These are phyloP conservation scores for Macrobrachium nipponense DNA, from an alignment of 1,140 invertebrate species.

Conservation along the genomic window DNA sequence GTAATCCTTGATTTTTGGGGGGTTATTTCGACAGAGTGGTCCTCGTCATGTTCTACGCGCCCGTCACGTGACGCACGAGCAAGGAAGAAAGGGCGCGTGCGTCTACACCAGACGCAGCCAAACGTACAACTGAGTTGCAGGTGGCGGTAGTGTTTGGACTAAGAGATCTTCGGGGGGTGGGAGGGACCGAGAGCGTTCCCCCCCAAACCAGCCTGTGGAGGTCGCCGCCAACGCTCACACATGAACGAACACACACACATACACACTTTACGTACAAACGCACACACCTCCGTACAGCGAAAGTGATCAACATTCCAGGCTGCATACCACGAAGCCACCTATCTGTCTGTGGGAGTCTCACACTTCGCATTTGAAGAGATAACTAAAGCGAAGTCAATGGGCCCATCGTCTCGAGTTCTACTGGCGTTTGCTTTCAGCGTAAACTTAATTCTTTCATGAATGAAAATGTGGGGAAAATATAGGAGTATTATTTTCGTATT, in stretches of 20 bases:
- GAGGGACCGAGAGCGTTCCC: neutral
- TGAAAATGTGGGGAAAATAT: too few species aligned
- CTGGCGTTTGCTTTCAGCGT: too few species aligned
- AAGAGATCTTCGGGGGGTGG: constrained; percentile 11
- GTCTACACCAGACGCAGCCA: constrained; percentile 20
- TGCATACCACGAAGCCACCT: neutral
- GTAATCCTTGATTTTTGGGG: too few species aligned
- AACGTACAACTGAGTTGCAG: constrained; percentile 34
- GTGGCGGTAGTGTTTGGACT: neutral
- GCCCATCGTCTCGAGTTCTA: neutral
- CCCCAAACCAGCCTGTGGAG: constrained; percentile 16
- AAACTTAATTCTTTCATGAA: too few species aligned
- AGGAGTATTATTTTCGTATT: too few species aligned
- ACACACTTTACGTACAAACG: too few species aligned
- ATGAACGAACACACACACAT: too few species aligned
- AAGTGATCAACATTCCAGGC: constrained; percentile 36
- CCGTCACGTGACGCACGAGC: constrained; percentile 41
- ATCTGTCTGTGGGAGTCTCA: neutral
- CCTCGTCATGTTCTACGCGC: neutral
- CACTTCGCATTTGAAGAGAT: constrained; percentile 12
- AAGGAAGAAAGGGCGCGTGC: constrained; percentile 19
- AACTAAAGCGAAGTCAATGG: constrained; percentile 1
- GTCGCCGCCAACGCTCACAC: constrained; percentile 36
- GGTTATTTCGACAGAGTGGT: too few species aligned
- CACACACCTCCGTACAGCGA: constrained; percentile 28